Conservation (phyloP, 2,888 invertebrate species). For the Drosophila vallismaia region DNA sequence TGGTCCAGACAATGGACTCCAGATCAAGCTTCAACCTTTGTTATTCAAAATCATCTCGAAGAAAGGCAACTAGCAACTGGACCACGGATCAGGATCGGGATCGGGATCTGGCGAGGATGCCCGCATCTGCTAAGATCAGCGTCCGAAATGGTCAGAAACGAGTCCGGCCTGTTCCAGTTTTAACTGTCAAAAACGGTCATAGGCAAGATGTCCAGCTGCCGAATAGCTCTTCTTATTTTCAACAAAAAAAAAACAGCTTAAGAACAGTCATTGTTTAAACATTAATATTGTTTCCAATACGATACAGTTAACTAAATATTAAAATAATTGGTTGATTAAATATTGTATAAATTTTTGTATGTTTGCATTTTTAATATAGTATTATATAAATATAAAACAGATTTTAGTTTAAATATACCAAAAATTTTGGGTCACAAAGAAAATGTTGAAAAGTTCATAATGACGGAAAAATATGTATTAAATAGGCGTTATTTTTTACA, state of each 20-base stretch:
- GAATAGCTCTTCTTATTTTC: neutral
- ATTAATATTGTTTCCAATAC: too few species aligned
- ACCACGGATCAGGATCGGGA: constrained; percentile 9
- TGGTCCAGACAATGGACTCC: constrained; percentile 46
- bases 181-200: constrained; percentile 4
- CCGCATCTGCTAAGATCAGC: neutral
- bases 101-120: constrained; percentile 14
- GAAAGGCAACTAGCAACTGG: constrained; percentile 15
- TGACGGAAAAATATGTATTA: too few species aligned
- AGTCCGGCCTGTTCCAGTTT: constrained; percentile 4
- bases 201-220: constrained; percentile 17
- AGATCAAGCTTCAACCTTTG: constrained; percentile 45
- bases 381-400: too few species aligned
- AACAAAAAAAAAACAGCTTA: neutral
- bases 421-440: too few species aligned
- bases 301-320: too few species aligned
- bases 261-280: too few species aligned
- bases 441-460: too few species aligned
- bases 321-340: too few species aligned
- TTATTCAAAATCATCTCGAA: constrained; percentile 60
- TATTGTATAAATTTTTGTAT: too few species aligned
- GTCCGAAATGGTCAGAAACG: constrained; percentile 11
- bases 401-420: too few species aligned
- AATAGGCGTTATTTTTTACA: too few species aligned
- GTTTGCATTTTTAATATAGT: too few species aligned